Conservation (phyloP, 1,140 invertebrate genomes). For the Apis mellifera region DNA sequence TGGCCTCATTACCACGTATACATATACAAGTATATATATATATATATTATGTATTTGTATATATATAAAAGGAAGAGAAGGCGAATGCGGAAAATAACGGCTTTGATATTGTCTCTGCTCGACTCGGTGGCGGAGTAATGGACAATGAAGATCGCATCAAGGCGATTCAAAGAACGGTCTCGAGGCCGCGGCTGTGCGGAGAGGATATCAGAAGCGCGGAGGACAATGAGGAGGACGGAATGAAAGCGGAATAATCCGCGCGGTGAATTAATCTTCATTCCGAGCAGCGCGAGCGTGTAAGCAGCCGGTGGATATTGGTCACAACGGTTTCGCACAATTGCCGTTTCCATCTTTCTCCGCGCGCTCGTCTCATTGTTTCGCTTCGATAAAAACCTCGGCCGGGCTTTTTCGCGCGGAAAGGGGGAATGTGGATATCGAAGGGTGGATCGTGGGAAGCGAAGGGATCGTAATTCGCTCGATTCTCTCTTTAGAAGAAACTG, state of each 20-base stretch:
- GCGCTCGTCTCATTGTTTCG: neutral
- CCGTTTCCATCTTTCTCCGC: neutral
- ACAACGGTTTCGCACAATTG: neutral
- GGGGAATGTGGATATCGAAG: neutral
- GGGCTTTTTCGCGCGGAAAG: neutral
- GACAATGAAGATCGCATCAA: slow-evolving; percentile 55
- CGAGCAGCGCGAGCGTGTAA: slow-evolving; percentile 35
- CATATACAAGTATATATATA: too few species aligned
- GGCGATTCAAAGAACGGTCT: slow-evolving; percentile 51
- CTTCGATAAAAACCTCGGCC: too few species aligned
- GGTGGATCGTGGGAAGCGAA: neutral
- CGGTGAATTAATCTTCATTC: slow-evolving; percentile 39
- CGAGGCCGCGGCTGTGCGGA: slow-evolving; percentile 9
- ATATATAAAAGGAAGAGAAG: slow-evolving; percentile 12
- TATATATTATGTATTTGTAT: too few species aligned
- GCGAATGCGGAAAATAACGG: slow-evolving; percentile 46
- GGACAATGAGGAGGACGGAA: slow-evolving; percentile 21
- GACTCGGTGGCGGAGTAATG: slow-evolving; percentile 49
- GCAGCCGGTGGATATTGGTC: slow-evolving; percentile 29
- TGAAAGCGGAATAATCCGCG: slow-evolving; percentile 43
- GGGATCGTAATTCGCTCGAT: slow-evolving; percentile 7
- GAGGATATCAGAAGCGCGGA: slow-evolving; percentile 31
- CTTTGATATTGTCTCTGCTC: slow-evolving; percentile 59
- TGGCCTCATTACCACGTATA: too few species aligned
- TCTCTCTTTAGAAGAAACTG: neutral